Conservation (phyloP, 2,113 vertebrate genomes). For the Pachypanchax playfairii region DNA sequence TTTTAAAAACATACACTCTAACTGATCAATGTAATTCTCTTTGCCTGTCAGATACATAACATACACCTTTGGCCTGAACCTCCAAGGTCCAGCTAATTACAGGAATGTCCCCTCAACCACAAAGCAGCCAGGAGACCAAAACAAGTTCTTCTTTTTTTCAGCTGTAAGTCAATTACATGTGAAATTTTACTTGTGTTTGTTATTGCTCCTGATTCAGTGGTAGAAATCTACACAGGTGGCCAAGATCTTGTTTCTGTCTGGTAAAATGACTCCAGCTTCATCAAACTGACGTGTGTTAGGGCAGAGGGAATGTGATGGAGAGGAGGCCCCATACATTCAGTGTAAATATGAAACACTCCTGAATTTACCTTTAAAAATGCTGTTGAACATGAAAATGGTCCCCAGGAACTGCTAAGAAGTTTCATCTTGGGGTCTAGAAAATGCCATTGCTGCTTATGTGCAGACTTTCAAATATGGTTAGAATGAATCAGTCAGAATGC, state of each 20-base stretch:
- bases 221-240: conserved; percentile 24
- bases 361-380: conserved; percentile 23
- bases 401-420: conserved; percentile 21
- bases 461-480: too few relatives aligned
- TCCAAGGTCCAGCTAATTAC: conserved; percentile 24
- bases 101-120: conserved; percentile 22
- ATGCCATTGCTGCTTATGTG: too few relatives aligned
- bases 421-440: too few relatives aligned
- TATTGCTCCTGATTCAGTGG: conserved; percentile 40
- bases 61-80: background rate
- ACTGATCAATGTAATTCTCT: background rate
- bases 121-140: conserved; percentile 10
- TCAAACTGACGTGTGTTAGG: conserved; percentile 38
- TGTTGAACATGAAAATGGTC: conserved; percentile 26
- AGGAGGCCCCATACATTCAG: conserved; percentile 11
- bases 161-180: conserved; percentile 5
- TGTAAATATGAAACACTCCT: conserved; percentile 30
- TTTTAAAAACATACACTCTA: background rate
- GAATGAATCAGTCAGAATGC: too few relatives aligned
- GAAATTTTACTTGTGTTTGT: conserved; percentile 29
- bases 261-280: conserved; percentile 23
- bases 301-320: conserved; percentile 32
- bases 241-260: conserved; percentile 42
- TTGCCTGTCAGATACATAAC: background rate
- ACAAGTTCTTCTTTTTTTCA: background rate